Percentiles rank a stretch among this genome's conserved stretches.
phyloP scores from a whole-genome alignment of 2,888 invertebrate species.

The Bhutanitis thaidina region DNA sequence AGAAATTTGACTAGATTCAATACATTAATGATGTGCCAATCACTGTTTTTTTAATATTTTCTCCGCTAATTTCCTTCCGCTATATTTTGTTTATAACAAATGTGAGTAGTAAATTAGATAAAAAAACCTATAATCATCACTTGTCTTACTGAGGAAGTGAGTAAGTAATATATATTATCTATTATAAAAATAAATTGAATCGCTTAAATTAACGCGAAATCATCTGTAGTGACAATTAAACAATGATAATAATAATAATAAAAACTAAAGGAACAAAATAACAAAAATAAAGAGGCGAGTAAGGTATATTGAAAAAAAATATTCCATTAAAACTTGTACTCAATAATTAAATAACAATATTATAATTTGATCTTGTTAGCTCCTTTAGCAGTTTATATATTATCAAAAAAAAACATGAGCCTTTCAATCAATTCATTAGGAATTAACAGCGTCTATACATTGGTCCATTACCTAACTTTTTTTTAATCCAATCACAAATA shows the following conservation, averaged over 20 bases:
- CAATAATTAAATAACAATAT: conserved; percentile 79
- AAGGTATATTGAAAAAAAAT: conserved; percentile 74
- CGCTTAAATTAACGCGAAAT: conserved; percentile 53
- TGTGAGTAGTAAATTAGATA: conserved; percentile 34
- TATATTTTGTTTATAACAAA: conserved; percentile 30
- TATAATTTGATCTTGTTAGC: conserved; percentile 77
- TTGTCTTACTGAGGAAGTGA: conserved; percentile 66
- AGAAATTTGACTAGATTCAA: conserved; percentile 78
- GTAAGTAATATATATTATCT: conserved; percentile 51
- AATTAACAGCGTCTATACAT: conserved; percentile 63
- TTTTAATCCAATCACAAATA: conserved; percentile 39
- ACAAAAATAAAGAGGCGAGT: conserved; percentile 74
- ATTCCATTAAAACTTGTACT: conserved; percentile 78
- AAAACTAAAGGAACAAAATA: conserved; percentile 78
- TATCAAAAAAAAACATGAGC: conserved; percentile 60
- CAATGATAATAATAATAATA: conserved; percentile 75
- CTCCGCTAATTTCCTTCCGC: conserved; percentile 48
- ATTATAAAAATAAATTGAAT: conserved; percentile 56
- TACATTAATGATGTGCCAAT: conserved; percentile 64
- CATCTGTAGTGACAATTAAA: conserved; percentile 66
- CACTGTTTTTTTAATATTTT: conserved; percentile 32
- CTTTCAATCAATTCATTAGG: conserved; percentile 42
- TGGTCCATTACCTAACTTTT: conserved; percentile 65
- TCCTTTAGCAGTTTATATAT: conserved; percentile 55
- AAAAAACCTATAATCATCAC: conserved; percentile 53